phyloP scores from a whole-genome alignment of 2,113 vertebrate genomes.

The Heloderma charlesbogerti region DNA sequence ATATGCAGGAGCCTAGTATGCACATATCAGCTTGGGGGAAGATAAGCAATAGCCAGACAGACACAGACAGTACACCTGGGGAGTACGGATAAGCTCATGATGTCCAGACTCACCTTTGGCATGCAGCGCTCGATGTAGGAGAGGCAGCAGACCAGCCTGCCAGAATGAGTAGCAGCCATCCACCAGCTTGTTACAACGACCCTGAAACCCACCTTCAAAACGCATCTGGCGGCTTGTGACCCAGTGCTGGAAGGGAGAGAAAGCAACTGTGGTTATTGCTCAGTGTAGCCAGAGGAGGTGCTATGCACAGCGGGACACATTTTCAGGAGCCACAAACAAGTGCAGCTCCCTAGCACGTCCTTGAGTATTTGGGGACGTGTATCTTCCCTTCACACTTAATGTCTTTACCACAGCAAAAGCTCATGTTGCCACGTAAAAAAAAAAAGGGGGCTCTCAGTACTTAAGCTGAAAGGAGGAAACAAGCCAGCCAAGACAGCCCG shows the following conservation, averaged over 20 bases:
- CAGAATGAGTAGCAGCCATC: slow-evolving; percentile 99
- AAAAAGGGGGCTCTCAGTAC: background rate
- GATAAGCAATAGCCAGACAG: background rate
- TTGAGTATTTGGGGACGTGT: background rate
- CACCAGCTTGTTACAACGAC: slow-evolving; percentile 97
- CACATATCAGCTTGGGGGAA: background rate
- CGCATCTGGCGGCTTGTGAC: slow-evolving; percentile 94
- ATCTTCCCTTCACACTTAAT: background rate
- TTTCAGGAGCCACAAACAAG: background rate
- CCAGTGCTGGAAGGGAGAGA: slow-evolving; percentile 82
- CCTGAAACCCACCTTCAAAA: slow-evolving; percentile 97
- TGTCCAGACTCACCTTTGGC: slow-evolving; percentile 83
- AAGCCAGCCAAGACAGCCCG: background rate
- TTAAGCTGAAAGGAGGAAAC: background rate
- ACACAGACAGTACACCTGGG: background rate
- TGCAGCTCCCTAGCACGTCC: background rate
- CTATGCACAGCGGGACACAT: background rate
- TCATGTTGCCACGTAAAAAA: background rate
- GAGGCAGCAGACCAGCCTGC: slow-evolving; percentile 94
- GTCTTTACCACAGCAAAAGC: background rate
- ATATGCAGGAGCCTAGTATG: no score
- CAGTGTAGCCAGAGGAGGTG: background rate
- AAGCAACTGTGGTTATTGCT: rapidly evolving
- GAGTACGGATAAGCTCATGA: background rate
- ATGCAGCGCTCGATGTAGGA: slow-evolving; percentile 91